A percentile compares a stretch with the other conserved stretches of the same genome.
Evolutionary conservation across 1,140 invertebrate species (phyloP).

Genomic region (Laupala kohalensis): DNA sequence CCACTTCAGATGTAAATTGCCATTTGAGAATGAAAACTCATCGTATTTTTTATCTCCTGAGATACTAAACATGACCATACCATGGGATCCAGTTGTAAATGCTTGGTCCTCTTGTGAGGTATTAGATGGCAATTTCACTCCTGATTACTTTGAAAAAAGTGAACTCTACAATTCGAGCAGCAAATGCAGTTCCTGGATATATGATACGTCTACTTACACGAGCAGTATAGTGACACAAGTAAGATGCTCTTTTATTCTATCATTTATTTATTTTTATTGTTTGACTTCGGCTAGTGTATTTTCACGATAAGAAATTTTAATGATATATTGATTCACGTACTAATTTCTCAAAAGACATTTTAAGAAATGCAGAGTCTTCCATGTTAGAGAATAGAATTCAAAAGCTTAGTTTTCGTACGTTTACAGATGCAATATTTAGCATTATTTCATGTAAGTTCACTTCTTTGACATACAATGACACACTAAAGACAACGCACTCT

Average conservation of each 20-base stretch:
- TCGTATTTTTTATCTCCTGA: conserved; percentile 25
- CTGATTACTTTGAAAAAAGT: conserved; percentile 23
- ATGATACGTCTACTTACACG: conserved; percentile 40
- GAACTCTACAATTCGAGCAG: conserved; percentile 19
- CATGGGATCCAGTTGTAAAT: conserved; percentile 31
- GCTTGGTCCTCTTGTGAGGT: conserved; percentile 35
- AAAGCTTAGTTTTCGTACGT: too few relatives aligned
- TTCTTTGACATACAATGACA: too few relatives aligned
- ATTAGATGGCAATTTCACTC: conserved; percentile 27
- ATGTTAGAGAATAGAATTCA: too few relatives aligned
- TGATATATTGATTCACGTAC: too few relatives aligned
- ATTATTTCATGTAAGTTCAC: too few relatives aligned
- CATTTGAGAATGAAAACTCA: conserved; percentile 38
- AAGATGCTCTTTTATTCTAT: conserved; percentile 9
- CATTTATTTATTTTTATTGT: too few relatives aligned
- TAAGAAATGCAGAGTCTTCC: too few relatives aligned
- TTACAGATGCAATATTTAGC: too few relatives aligned
- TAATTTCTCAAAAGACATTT: too few relatives aligned
- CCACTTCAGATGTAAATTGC: conserved; percentile 40
- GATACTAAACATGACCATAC: conserved; percentile 30
- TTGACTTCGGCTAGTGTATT: too few relatives aligned
- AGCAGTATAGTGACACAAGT: conserved; percentile 52
- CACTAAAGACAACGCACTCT: too few relatives aligned
- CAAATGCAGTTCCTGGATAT: conserved; percentile 42
- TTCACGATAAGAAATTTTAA: too few relatives aligned